Percentiles rank a stretch among this genome's conserved stretches.
Conservation (phyloP, 2,797 vertebrate genomes). For the Lindbergichthys nudifrons region DNA sequence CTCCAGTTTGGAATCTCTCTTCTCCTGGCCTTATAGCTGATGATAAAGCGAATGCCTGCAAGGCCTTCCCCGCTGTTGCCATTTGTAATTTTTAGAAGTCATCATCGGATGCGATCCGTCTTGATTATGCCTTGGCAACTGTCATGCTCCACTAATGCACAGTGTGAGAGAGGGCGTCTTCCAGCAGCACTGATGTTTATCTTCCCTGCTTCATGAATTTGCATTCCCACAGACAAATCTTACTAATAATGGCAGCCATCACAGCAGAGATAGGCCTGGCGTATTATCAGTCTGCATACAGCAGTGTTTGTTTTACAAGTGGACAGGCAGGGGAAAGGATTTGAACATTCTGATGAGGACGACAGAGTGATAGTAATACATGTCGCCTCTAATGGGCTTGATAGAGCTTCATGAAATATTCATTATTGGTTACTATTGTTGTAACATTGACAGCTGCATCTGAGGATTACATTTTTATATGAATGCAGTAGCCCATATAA, state of each 20-base stretch:
- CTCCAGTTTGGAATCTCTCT: constrained; percentile 62
- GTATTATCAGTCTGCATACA: constrained; percentile 64
- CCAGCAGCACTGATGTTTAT: constrained; percentile 76
- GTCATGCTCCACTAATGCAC: constrained; percentile 79
- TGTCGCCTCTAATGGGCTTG: constrained; percentile 61
- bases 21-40: constrained; percentile 61
- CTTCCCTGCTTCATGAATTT: constrained; percentile 77
- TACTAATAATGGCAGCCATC: constrained; percentile 75
- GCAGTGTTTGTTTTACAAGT: constrained; percentile 78
- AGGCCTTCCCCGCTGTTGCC: constrained; percentile 70
- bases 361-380: constrained; percentile 68
- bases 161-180: constrained; percentile 74
- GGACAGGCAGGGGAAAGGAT: constrained; percentile 70
- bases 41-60: constrained; percentile 68
- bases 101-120: constrained; percentile 79
- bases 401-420: constrained; percentile 76
- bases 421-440: constrained; percentile 65
- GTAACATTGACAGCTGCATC: constrained; percentile 49
- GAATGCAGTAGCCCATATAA: constrained; percentile 50
- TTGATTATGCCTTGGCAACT: constrained; percentile 83
- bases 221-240: constrained; percentile 78
- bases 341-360: constrained; percentile 74
- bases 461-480: constrained; percentile 58
- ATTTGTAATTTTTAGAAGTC: constrained; percentile 84
- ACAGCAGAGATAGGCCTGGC: constrained; percentile 46